Evolutionary conservation across 1,140 invertebrate species (phyloP), one percentile per base, ranked within the genome.

Genomic region (Bactericera cockerelli): DNA sequence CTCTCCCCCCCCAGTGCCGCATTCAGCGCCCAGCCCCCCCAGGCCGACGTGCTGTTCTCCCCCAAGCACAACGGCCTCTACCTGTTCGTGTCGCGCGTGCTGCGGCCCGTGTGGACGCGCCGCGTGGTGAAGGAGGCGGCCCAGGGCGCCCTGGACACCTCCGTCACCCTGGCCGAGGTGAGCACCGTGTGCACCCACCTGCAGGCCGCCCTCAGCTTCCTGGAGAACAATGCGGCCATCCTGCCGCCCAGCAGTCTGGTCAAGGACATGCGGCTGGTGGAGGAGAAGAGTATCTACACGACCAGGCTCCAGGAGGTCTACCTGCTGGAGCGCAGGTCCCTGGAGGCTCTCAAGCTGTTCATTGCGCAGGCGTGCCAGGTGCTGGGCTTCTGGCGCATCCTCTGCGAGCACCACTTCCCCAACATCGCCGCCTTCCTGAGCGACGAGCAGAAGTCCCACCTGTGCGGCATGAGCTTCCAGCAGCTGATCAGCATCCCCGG

Each of bases 31-130:
- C 63, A 13, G 24, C 61, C 14, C 56, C 61, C 55, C 14, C 63
- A 57, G 60, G 57, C 59, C 59, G 16, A 56, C 38, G n/a, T 55
- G 39, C 31, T 57, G 42, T 89, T 82, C 68, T 92, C 89, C 1
- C 80, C 86, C 2, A 93, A 93, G 72, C 93, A 97, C 68, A 90
- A 93, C 70, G 92, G 90, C 1, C 75, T 98, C 0, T 98, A 96
- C 73, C 75, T 96, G 2, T 93, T 90, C 67, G 79, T 95, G 8
- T 81, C 86, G 24, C 79, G 93, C 62, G 86, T 97, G 64, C 70
- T 97, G 4, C 75, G 87, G 58, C 83, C 87, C 0, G 77, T 92
- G 59, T 92, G 89, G 89, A 81, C 81, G 65, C 69, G 81, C 59
- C 78, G 79, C 62, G 85, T 84, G 64, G 80, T 87, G 2, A 80